Conservation (phyloP, 2,797 vertebrate species). For the Poeciliopsis presidionis region DNA sequence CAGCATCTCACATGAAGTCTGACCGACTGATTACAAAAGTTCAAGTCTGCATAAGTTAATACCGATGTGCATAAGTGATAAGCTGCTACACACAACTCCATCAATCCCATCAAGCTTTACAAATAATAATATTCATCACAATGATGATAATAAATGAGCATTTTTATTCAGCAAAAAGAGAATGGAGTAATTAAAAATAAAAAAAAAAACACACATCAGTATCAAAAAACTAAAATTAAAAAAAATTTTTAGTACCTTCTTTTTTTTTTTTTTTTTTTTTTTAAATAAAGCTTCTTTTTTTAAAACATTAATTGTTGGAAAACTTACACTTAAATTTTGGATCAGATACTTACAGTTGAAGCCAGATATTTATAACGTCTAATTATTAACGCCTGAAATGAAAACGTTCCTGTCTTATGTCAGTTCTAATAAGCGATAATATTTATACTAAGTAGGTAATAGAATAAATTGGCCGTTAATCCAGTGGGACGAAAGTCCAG, state of each 20-base stretch:
- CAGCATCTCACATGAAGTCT: neutral
- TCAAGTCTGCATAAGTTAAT: slow-evolving; percentile 23
- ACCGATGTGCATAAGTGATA: slow-evolving; percentile 21
- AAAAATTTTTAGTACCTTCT: slow-evolving; percentile 7
- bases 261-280: neutral
- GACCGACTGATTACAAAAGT: slow-evolving; percentile 8
- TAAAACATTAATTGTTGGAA: neutral
- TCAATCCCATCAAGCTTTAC: slow-evolving; percentile 11
- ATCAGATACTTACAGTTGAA: neutral
- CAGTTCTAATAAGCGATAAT: neutral
- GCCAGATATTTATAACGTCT: neutral
- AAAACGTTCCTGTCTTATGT: neutral
- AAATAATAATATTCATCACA: neutral
- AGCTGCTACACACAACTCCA: slow-evolving; percentile 12
- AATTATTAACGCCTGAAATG: neutral
- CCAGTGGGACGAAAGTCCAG: neutral
- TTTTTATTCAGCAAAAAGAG: slow-evolving; percentile 1
- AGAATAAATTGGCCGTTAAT: neutral
- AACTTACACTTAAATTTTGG: neutral
- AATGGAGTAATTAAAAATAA: neutral
- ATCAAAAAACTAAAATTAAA: neutral
- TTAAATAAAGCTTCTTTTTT: neutral
- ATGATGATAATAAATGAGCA: neutral
- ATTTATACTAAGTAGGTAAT: neutral
- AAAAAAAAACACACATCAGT: neutral